Evolutionary conservation across 2,113 vertebrate species (phyloP), one percentile per base, ranked within the genome.

Genomic region (Notarius quadriscutis): DNA sequence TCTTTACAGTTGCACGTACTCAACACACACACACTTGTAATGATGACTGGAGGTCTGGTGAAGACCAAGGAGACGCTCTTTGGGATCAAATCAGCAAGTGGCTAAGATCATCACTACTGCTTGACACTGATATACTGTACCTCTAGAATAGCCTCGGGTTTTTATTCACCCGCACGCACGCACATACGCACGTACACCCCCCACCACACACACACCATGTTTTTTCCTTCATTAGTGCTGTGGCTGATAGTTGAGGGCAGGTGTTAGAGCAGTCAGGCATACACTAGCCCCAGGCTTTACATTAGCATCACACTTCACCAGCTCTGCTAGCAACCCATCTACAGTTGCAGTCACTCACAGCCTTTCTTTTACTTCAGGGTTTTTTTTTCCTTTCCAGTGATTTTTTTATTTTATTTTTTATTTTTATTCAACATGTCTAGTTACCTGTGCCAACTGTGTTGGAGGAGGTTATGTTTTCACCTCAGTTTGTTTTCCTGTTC

Each of bases 181-280:
- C 27, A 80, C 53, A 58, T 17, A 14, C 78, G 27, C 12, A 81
- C 79, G 7, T 58, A 63, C 58, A 48, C 84, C 75, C 83, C 53
- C 34, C 27, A 84, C 67, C 53, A 74, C 71, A 72, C 63, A 30
- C 62, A 67, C 67, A 65, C 82, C 53, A 34, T 62, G 81, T 87
- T 85, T 89, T 87, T 22, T 77, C 87, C 71, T 83, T 87, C 75
- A 79, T 87, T 86, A 89, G 50, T 83, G 86, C 84, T 67, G 41
- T 85, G 34, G 85, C 60, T 87, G 80, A 27, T n/a, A 55, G 60
- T 57, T 87, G 71, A 78, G 48, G 63, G 83, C 83, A 79, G 78
- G 83, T 89, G 83, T 89, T 86, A 71, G 83, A 83, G 89, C 86
- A 89, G 89, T 84, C 83, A 87, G 60, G 83, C 89, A 71, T 87